These are phyloP conservation scores for Camelus bactrianus DNA, from an alignment of 2,113 vertebrate species.

Conservation along the genomic window DNA sequence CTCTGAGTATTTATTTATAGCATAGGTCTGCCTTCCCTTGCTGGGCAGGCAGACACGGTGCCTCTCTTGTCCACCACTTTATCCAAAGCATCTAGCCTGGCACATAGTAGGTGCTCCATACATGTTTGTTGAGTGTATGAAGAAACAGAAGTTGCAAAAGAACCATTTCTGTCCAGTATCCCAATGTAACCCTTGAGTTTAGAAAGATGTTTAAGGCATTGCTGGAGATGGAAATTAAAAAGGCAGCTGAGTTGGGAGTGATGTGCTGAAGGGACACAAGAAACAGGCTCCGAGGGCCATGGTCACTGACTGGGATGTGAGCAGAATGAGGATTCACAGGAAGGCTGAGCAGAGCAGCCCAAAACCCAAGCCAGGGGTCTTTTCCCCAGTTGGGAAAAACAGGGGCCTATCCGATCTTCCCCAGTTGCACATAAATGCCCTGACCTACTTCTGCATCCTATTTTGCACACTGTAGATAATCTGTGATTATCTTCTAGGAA, in stretches of 20 bases:
- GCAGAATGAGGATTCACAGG: background rate
- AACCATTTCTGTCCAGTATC: background rate
- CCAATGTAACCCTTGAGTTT: background rate
- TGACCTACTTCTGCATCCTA: background rate
- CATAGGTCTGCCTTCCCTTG: background rate
- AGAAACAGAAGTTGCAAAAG: background rate
- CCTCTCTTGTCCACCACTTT: background rate
- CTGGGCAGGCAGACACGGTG: background rate
- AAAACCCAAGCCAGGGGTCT: background rate
- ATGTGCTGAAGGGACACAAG: background rate
- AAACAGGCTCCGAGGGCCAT: background rate
- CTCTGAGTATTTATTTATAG: background rate
- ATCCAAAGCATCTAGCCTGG: background rate
- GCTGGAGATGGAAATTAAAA: background rate
- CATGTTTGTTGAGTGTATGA: background rate
- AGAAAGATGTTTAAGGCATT: background rate
- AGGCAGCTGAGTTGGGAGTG: background rate
- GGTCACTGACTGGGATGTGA: background rate
- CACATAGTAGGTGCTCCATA: too few species aligned
- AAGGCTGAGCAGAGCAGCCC: background rate
- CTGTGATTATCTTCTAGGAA: conserved; percentile 19
- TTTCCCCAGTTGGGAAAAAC: background rate
- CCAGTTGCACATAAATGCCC: background rate
- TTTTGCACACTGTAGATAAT: background rate
- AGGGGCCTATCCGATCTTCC: background rate